These are phyloP conservation scores for Halcyon malimbica DNA, from an alignment of 2,113 vertebrate genomes.

Conservation along the genomic window DNA sequence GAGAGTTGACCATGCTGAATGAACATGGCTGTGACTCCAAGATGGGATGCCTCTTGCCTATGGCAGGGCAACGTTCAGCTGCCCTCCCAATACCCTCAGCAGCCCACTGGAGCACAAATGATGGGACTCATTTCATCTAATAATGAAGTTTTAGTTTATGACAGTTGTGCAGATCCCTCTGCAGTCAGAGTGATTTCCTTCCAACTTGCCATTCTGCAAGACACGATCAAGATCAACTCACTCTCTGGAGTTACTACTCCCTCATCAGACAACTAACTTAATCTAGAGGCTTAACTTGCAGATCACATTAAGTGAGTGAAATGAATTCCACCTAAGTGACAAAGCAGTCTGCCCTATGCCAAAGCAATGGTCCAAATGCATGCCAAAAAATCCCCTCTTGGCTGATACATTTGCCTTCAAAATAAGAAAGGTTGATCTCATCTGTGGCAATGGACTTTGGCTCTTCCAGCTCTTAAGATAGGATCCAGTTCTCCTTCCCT, in stretches of 20 bases:
- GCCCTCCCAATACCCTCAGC: neutral
- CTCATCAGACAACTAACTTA: neutral
- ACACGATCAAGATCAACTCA: neutral
- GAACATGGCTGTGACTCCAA: fast-evolving
- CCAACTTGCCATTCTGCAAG: neutral
- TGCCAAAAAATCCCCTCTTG: neutral
- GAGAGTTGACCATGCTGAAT: fast-evolving
- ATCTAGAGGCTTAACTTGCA: neutral
- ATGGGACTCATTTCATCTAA: neutral
- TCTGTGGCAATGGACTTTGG: neutral
- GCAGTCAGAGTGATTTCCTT: neutral
- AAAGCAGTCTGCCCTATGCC: neutral
- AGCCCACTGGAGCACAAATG: neutral
- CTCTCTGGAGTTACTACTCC: neutral
- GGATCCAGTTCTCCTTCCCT: neutral
- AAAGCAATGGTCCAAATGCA: neutral
- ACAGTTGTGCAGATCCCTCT: neutral
- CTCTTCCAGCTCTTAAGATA: neutral
- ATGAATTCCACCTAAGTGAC: neutral
- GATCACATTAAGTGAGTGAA: neutral
- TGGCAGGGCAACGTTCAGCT: neutral
- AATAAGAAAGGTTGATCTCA: neutral
- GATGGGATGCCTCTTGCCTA: neutral
- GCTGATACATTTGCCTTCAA: neutral
- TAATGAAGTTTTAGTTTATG: neutral